Base-by-base conservation (phyloP, 2,888 invertebrate species). In the Lottia scabra region DNA sequence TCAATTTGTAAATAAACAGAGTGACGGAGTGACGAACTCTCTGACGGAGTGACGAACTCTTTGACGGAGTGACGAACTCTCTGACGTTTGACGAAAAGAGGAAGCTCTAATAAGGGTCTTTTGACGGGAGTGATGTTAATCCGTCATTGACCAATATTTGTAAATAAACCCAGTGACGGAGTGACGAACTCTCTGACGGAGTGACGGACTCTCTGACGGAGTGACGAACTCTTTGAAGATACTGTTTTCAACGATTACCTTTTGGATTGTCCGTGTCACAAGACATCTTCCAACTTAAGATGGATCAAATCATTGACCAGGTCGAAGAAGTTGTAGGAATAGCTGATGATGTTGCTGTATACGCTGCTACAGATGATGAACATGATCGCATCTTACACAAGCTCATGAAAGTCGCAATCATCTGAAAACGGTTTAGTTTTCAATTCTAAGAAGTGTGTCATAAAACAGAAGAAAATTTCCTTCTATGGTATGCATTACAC, bases 401-500 rank as follows among this genome's bases (percentile, higher is more conserved):
- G 8, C 44, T 72, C n/a, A 68, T 74, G 48, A 12, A 46, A 26
- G 16, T 63, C 26, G 75, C 67, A n/a, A n/a, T n/a, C n/a, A 13
- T 30, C 38, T 15, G 16, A 75, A 27, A 67, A 63, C 19, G 70
- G 72, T 16, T 44, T 74, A 30, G 63, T 68, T 23, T 73, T 72
- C 27, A 75, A 75, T 30, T 65, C 44, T 3, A 44, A n/a, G 48
- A 75, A 73, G 27, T 74, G 70, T 65, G 45, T 30, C 13, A 74
- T 75, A 38, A 67, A 67, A 23, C 23, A n/a, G 6, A 19, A 15
- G 6, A 43, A 44, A 15, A 71, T 78, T 19, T 63, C 68, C 0
- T 77, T 79, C 68, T 72, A 75, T 46, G 75, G 80, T 10, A 66
- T 44, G 13, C 45, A 70, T n/a, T 75, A 73, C 63, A 63, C 64